A percentile compares a stretch with the other conserved stretches of the same genome.
Conservation (phyloP, 2,888 invertebrate genomes). For the Neria commutata region DNA sequence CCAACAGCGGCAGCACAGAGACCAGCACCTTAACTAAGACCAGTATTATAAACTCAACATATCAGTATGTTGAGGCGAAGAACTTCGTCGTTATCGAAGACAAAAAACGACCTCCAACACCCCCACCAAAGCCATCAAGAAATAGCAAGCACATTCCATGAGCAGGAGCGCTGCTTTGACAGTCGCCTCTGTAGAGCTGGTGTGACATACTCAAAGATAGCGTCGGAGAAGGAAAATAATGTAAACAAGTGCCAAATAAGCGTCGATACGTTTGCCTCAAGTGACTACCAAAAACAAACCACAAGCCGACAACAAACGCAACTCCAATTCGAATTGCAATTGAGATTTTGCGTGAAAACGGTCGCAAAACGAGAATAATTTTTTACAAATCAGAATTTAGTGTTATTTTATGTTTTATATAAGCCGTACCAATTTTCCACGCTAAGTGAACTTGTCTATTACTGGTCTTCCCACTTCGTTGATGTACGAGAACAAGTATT, state of each 20-base stretch:
- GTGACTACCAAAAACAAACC: slow-evolving; percentile 36
- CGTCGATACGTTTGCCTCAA: slow-evolving; percentile 38
- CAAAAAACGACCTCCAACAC: slow-evolving; percentile 56
- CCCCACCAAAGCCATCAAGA: slow-evolving; percentile 61
- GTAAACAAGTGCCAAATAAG: slow-evolving; percentile 18
- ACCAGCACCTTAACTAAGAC: slow-evolving; percentile 35
- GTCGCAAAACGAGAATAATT: too few relatives aligned
- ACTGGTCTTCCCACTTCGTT: too few relatives aligned
- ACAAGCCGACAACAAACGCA: slow-evolving; percentile 12
- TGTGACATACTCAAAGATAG: too few relatives aligned
- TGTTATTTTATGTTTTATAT: too few relatives aligned
- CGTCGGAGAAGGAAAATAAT: slow-evolving; percentile 15
- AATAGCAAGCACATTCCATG: slow-evolving; percentile 62
- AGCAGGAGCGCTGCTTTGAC: too few relatives aligned
- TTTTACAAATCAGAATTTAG: too few relatives aligned
- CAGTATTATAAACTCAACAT: slow-evolving; percentile 55
- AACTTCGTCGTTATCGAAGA: slow-evolving; percentile 49
- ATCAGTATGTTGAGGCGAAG: slow-evolving; percentile 57
- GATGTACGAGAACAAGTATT: too few relatives aligned
- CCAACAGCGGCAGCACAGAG: slow-evolving; percentile 20
- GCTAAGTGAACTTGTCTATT: too few relatives aligned
- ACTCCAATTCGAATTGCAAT: neutral
- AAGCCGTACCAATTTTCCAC: too few relatives aligned
- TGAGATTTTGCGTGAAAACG: too few relatives aligned
- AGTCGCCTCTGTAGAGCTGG: too few relatives aligned